A percentile compares a stretch with the other conserved stretches of the same genome.
These are phyloP conservation scores for Anser brachyrhynchus DNA, from an alignment of 2,113 vertebrate species.

Conservation along the genomic window DNA sequence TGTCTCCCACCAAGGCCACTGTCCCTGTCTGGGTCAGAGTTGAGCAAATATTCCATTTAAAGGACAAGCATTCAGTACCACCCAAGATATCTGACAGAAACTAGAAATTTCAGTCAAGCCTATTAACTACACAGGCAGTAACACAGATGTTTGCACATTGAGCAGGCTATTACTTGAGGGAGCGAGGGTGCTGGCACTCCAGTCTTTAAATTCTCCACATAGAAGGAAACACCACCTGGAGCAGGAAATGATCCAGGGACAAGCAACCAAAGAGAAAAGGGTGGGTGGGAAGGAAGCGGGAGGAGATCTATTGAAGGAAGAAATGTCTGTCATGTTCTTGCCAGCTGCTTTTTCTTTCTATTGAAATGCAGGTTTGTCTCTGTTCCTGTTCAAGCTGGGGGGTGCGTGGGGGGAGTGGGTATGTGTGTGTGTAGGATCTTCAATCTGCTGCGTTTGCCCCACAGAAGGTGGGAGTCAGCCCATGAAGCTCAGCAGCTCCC, in stretches of 20 bases:
- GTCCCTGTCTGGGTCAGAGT: background rate
- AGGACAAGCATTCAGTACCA: background rate
- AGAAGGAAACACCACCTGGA: slow-evolving; percentile 41
- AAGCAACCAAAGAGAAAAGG: slow-evolving; percentile 37
- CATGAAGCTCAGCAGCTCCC: slow-evolving; percentile 37
- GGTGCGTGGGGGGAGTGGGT: background rate
- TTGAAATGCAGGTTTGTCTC: slow-evolving; percentile 8
- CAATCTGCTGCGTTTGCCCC: slow-evolving; percentile 27
- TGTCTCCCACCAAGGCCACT: background rate
- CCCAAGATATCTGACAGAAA: background rate
- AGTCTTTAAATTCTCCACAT: background rate
- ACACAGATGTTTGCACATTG: slow-evolving; percentile 26
- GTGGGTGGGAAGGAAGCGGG: background rate
- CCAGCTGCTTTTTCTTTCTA: slow-evolving; percentile 36
- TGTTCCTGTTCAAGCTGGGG: background rate
- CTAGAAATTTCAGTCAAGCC: background rate
- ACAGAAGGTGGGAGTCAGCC: slow-evolving; percentile 9
- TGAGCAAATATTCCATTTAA: background rate
- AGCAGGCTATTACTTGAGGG: slow-evolving; percentile 1
- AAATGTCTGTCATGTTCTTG: slow-evolving; percentile 40
- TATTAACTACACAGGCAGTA: slow-evolving; percentile 16
- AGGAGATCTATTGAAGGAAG: slow-evolving; percentile 35
- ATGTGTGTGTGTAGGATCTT: background rate
- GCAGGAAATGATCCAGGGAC: slow-evolving; percentile 41
- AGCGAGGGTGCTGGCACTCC: slow-evolving; percentile 1